Base-by-base conservation (phyloP, 2,888 invertebrate species). In the Ochropacha duplaris region DNA sequence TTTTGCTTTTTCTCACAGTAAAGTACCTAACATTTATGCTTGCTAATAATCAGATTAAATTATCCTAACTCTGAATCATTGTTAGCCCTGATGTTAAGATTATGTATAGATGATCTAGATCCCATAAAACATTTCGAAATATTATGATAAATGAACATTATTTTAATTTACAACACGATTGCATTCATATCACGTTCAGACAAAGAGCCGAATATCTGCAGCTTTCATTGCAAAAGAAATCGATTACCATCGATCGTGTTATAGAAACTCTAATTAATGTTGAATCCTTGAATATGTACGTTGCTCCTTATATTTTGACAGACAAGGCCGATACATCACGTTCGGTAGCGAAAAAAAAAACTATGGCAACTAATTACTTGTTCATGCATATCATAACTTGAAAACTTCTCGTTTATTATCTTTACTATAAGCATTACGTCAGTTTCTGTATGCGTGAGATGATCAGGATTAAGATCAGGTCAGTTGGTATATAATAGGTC, bases 401-500 rank as follows among this genome's bases (percentile, higher is more conserved):
- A 69, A 73, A 72, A 74, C 44, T 72, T 69, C 58, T 72, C 71
- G 68, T 75, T 81, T 79, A 81, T 77, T 78, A 64, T 73, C 71
- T 69, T 69, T 76, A 44, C 44, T 44, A 44, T 44, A 72, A 71
- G 72, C 76, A 69, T 88, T 78, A 88, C 88, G 88, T 88, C 88
- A 90, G 63, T 54, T 56, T 61, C 6, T 31, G 51, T 63, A 71
- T 76, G 81, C 83, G 81, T 83, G 81, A 75, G 81, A 74, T 78
- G 70, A 70, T 73, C 79, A 78, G 87, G 88, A 88, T 86, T 81
- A 82, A 74, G 78, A 79, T 79, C 78, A 76, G 67, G 66, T 73
- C 69, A 73, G 67, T 57, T 66, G 68, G 84, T 91, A 92, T 91
- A 92, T 88, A 92, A 87, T 84, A 76, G 86, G 84, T 84, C 83